phyloP scores from a whole-genome alignment of 2,888 invertebrate genomes.

The Drosophila parthenogenetica region DNA sequence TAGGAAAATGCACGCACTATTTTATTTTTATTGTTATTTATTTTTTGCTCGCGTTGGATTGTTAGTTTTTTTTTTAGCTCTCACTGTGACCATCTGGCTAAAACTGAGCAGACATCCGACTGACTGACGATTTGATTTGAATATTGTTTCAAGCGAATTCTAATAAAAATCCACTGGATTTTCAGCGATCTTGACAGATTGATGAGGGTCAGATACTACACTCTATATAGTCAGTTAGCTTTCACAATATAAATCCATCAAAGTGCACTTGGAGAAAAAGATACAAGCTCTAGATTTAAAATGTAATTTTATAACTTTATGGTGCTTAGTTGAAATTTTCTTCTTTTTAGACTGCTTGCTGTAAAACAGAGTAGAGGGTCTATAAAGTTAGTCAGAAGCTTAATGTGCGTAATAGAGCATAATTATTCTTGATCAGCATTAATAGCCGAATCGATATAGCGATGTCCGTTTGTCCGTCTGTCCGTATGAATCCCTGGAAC shows the following conservation, averaged over 20 bases:
- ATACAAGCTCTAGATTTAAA: too few relatives aligned
- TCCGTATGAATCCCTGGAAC: too few relatives aligned
- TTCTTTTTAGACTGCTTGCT: too few relatives aligned
- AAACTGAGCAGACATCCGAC: slow-evolving; percentile 5
- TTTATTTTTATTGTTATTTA: slow-evolving; percentile 6
- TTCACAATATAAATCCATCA: slow-evolving; percentile 16
- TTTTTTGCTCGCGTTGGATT: background rate
- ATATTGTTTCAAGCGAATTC: slow-evolving; percentile 36
- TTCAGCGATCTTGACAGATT: slow-evolving; percentile 51
- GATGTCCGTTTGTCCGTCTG: too few relatives aligned
- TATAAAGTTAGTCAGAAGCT: too few relatives aligned
- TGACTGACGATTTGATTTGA: slow-evolving; percentile 1
- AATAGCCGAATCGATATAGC: too few relatives aligned
- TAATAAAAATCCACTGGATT: slow-evolving; percentile 33
- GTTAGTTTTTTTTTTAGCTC: slow-evolving; percentile 1
- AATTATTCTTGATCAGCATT: too few relatives aligned
- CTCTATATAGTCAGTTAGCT: slow-evolving; percentile 11
- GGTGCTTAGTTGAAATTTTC: too few relatives aligned
- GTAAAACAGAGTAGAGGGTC: too few relatives aligned
- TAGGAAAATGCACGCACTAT: slow-evolving; percentile 34
- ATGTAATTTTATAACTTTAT: too few relatives aligned
- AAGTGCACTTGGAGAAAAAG: background rate
- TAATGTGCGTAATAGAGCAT: too few relatives aligned
- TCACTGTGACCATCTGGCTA: slow-evolving; percentile 29
- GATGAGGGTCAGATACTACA: slow-evolving; percentile 46